Evolutionary conservation across 2,113 vertebrate species (phyloP).

Genomic region (Pleuronectes platessa): DNA sequence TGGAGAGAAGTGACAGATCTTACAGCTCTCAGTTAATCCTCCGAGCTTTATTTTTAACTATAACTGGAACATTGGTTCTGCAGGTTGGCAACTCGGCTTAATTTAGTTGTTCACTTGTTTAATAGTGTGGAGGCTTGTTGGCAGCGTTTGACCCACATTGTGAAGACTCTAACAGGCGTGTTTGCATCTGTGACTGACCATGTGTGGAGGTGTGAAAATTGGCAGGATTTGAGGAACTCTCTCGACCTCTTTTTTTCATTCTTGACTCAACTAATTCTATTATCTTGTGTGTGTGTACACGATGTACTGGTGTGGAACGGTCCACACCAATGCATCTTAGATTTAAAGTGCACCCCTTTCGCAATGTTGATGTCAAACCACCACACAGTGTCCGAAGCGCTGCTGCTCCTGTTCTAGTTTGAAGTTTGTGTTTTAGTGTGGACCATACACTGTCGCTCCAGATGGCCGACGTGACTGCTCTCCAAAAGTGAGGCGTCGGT

Average conservation of each 20-base stretch:
- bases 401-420: too few species aligned
- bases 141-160: constrained; percentile 22
- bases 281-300: neutral
- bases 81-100: neutral
- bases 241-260: neutral
- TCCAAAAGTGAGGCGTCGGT: too few species aligned
- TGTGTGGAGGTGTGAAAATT: constrained; percentile 20
- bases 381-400: too few species aligned
- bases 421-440: too few species aligned
- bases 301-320: neutral
- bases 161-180: neutral
- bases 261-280: neutral
- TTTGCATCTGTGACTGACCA: neutral
- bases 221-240: neutral
- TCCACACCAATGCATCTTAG: too few species aligned
- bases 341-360: too few species aligned
- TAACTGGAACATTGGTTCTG: neutral
- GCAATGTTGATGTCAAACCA: too few species aligned
- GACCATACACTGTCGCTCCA: too few species aligned
- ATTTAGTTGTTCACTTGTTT: neutral
- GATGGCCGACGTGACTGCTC: too few species aligned
- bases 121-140: neutral
- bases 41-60: neutral
- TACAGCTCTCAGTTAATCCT: neutral
- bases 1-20: neutral